phyloP scores from a whole-genome alignment of 2,888 invertebrate species.

The Margaritifera margaritifera region DNA sequence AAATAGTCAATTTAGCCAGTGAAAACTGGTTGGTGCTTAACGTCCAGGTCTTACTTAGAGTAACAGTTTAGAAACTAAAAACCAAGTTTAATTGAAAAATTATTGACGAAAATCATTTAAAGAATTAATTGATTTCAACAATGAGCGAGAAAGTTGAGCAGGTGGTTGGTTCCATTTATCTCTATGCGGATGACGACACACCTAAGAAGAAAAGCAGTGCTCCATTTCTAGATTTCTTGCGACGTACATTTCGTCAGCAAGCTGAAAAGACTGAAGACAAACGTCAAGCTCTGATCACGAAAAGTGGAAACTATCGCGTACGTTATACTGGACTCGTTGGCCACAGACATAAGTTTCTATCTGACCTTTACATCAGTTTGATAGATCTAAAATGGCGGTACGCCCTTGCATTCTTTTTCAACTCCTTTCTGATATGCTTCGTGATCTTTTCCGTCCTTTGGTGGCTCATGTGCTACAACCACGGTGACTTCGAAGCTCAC shows the following conservation, averaged over 20 bases:
- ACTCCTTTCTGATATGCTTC: conserved; percentile 90
- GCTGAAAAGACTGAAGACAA: conserved; percentile 38
- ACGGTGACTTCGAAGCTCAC: conserved; percentile 70
- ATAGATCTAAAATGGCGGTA: conserved; percentile 92
- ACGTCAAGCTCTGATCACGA: conserved; percentile 85
- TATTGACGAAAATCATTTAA: conserved; percentile 4
- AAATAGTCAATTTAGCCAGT: too few relatives aligned
- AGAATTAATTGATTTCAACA: conserved; percentile 11
- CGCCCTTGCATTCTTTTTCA: conserved; percentile 90
- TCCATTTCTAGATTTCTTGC: conserved; percentile 35
- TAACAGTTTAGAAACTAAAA: too few relatives aligned
- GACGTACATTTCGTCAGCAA: conserved; percentile 27
- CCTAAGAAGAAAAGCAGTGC: conserved; percentile 25
- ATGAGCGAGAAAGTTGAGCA: conserved; percentile 23
- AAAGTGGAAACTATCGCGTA: conserved; percentile 97
- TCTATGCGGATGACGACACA: conserved; percentile 32
- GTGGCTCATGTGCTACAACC: conserved; percentile 68
- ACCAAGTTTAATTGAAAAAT: too few relatives aligned
- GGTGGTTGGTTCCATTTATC: conserved; percentile 36
- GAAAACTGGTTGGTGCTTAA: too few relatives aligned
- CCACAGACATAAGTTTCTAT: conserved; percentile 76
- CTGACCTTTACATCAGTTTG: conserved; percentile 92
- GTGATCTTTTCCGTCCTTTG: conserved; percentile 81
- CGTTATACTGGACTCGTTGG: conserved; percentile 94
- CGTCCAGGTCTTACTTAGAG: too few relatives aligned